Conservation (phyloP, 2,888 invertebrate genomes). For the Sicus ferrugineus region DNA sequence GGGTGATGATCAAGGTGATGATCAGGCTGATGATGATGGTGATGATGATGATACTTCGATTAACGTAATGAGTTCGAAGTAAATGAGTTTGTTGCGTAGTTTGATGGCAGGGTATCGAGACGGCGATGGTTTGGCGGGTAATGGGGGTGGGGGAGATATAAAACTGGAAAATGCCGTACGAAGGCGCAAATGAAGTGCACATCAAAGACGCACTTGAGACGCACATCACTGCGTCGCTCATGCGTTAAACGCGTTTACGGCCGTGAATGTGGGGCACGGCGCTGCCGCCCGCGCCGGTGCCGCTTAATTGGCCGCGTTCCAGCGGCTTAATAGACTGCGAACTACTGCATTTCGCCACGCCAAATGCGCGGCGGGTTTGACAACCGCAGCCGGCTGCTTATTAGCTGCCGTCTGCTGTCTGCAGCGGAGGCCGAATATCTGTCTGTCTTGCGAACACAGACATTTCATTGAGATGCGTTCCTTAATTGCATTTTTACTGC, state of each 20-base stretch:
- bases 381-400: background rate
- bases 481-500: background rate
- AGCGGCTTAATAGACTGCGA: conserved; percentile 20
- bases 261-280: background rate
- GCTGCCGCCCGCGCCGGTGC: background rate
- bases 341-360: background rate
- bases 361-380: background rate
- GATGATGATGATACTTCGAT: background rate
- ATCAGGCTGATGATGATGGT: background rate
- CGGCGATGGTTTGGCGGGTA: no score
- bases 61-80: background rate
- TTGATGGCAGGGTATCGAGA: no score
- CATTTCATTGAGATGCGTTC: background rate
- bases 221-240: background rate
- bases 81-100: background rate
- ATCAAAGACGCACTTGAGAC: background rate
- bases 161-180: background rate
- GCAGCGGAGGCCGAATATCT: background rate
- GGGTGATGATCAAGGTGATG: background rate
- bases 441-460: no score
- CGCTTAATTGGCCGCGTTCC: conserved; percentile 9
- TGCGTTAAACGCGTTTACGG: background rate
- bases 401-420: background rate
- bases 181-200: conserved; percentile 12
- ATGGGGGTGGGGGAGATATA: no score